Base-by-base conservation (phyloP, 2,113 vertebrate species). In the Syngnathus typhle region DNA sequence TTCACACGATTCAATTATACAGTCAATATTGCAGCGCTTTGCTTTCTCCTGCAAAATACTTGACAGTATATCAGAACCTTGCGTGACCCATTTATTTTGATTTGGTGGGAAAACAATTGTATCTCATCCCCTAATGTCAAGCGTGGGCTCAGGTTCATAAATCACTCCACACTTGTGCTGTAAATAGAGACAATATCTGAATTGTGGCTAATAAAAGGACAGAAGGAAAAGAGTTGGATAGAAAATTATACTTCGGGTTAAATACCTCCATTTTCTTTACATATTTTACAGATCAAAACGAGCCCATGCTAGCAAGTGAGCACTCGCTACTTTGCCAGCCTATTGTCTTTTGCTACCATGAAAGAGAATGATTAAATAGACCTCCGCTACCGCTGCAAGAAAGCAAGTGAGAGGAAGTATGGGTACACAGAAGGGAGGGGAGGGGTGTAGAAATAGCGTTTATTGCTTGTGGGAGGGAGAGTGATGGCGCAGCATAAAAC, bases 1-100 rank as follows among this genome's bases (percentile, higher is more conserved):
- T 89, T 83, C 76, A 85, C 84, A 91, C 86, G 87, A 94, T 92
- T 92, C 89, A 93, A 92, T 93, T 93, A 94, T 92, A 88, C 76
- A 91, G 88, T 92, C 91, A 85, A 89, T 88, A 89, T 88, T 88
- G 88, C 86, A 85, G 81, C 87, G 83, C 85, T 89, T 46, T 86
- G 60, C 78, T 91, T 90, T 87, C 89, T 85, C 87, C 81, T 52
- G 78, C 81, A 89, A 85, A 85, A 79, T 75, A 89, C 87, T 89
- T 90, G 88, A 89, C 90, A 84, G 60, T 62, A 86, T 89, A 91
- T 86, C 85, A 92, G 89, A 92, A 91, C 80, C 83, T 88, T 80
- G 88, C 84, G 88, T 90, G 88, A 88, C 85, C 86, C 90, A 92
- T 92, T 91, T 87, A 89, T 92, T 91, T 90, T 89, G 87, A 91